These are phyloP conservation scores for Phylloscopus whistleri DNA, from an alignment of 2,113 vertebrate genomes.

Conservation along the genomic window DNA sequence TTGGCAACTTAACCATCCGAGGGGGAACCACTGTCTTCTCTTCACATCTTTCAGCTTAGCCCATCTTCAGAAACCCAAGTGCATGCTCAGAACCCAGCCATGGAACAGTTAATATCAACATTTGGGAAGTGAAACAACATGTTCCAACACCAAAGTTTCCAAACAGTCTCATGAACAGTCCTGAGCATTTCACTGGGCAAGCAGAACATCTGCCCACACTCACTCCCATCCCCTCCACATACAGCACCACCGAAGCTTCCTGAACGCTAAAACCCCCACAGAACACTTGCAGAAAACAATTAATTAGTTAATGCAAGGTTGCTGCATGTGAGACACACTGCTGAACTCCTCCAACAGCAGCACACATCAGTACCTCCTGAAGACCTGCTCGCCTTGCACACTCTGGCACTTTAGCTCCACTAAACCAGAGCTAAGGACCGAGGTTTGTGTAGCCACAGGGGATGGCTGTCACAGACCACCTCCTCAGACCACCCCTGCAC, in stretches of 20 bases:
- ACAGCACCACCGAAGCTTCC: not conserved
- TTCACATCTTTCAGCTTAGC: not conserved
- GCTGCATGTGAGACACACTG: not conserved
- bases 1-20: not conserved
- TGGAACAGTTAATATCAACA: not conserved
- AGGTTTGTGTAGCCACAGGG: not conserved
- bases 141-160: not conserved
- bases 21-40: not conserved
- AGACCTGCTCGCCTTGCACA: not conserved
- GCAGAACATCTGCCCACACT: not conserved
- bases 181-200: not conserved
- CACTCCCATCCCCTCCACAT: not conserved
- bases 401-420: not conserved
- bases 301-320: not conserved
- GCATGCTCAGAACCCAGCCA: not conserved
- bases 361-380: not conserved
- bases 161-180: slow-evolving; percentile 14
- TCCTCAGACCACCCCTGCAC: not conserved
- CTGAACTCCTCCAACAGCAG: not conserved
- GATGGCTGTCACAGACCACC: too few species aligned
- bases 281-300: not conserved
- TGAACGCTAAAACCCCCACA: not conserved
- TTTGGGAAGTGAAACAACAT: slow-evolving; percentile 27
- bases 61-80: not conserved
- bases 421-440: not conserved